These are phyloP conservation scores for Dicentrarchus labrax DNA, from an alignment of 2,113 vertebrate genomes.

Conservation along the genomic window DNA sequence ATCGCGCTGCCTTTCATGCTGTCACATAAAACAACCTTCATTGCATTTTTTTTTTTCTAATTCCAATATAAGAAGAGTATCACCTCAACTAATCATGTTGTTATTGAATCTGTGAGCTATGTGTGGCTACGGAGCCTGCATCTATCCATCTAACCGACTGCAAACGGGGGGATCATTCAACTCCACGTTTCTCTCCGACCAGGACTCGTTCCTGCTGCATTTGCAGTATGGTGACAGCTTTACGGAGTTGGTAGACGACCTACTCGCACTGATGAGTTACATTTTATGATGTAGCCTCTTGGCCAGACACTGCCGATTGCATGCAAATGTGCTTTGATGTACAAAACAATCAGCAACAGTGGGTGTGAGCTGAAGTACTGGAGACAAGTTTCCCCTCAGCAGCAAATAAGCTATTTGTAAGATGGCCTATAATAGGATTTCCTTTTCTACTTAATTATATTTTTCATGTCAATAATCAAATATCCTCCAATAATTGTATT, in stretches of 20 bases:
- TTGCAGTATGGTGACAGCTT: slow-evolving; percentile 82
- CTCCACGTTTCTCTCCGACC: slow-evolving; percentile 64
- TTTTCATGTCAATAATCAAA: not conserved
- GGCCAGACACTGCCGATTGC: slow-evolving; percentile 59
- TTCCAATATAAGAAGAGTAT: not conserved
- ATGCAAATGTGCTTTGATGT: slow-evolving; percentile 73
- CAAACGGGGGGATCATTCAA: slow-evolving; percentile 41
- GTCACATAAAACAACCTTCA: slow-evolving; percentile 36
- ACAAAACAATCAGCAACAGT: slow-evolving; percentile 57
- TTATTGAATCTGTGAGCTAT: slow-evolving; percentile 30
- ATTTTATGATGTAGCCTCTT: slow-evolving; percentile 66
- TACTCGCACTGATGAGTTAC: slow-evolving; percentile 73
- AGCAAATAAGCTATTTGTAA: slow-evolving; percentile 8
- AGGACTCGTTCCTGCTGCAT: slow-evolving; percentile 80
- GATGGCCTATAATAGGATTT: not conserved
- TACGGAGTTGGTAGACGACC: slow-evolving; percentile 75
- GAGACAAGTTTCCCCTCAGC: slow-evolving; percentile 40
- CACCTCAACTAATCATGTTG: not conserved
- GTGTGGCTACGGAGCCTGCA: not conserved
- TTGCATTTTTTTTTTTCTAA: not conserved
- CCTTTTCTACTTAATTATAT: not conserved
- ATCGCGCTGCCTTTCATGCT: not conserved
- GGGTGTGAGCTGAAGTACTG: slow-evolving; percentile 15
- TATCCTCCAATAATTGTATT: not conserved
- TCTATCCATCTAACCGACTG: slow-evolving; percentile 37